These are phyloP conservation scores for Grantiella picta DNA, from an alignment of 2,113 vertebrate species.

Conservation along the genomic window DNA sequence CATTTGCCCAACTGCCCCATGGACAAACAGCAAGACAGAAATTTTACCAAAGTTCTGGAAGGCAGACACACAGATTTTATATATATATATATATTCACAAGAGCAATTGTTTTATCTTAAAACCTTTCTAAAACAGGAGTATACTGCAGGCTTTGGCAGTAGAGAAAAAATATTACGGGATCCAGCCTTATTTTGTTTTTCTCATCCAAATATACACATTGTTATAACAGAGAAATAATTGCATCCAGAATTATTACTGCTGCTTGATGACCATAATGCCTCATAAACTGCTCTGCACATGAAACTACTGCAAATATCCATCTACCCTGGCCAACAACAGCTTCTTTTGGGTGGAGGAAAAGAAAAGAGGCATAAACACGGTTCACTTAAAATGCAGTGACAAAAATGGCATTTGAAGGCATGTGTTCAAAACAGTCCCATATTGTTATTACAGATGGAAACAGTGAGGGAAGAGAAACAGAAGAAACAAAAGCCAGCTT, in stretches of 20 bases:
- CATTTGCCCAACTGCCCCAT: neutral
- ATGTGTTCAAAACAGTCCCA: conserved; percentile 36
- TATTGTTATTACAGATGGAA: conserved; percentile 57
- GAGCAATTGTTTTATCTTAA: conserved; percentile 36
- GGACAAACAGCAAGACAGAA: neutral
- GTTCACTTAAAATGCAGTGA: conserved; percentile 45
- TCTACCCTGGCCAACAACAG: neutral
- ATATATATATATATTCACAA: conserved; percentile 30
- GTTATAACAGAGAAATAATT: conserved; percentile 33
- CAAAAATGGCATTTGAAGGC: conserved; percentile 35
- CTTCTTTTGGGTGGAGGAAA: conserved; percentile 3
- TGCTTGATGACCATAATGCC: neutral
- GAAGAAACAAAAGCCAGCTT: conserved; percentile 76
- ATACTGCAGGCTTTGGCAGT: conserved; percentile 52
- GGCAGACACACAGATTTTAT: neutral
- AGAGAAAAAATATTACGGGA: conserved; percentile 63
- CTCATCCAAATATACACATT: conserved; percentile 70
- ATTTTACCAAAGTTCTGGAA: conserved; percentile 11
- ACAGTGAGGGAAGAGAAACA: conserved; percentile 49
- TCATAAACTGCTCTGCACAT: neutral
- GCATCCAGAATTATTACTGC: conserved; percentile 8
- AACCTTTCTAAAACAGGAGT: conserved; percentile 31
- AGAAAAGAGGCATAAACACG: conserved; percentile 21
- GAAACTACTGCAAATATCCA: neutral
- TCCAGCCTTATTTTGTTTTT: conserved; percentile 67